Evolutionary conservation across 1,140 invertebrate genomes (phyloP), one percentile per base, ranked within the genome.

Genomic region (Halictus rubicundus): DNA sequence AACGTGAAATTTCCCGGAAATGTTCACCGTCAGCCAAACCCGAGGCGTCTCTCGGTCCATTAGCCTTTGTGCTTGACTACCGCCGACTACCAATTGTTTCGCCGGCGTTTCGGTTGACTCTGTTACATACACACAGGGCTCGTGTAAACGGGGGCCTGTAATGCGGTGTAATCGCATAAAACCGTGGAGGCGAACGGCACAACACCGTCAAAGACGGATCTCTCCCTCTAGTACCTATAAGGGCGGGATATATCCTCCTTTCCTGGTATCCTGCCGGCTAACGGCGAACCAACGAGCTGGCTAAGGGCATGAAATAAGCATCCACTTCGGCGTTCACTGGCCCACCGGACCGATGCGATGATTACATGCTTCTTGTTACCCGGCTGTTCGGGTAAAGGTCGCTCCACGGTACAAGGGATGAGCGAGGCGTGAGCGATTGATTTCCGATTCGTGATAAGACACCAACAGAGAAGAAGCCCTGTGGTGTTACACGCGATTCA

Each of bases 101-200:
- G 42, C 59, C 46, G 61, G 25, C 6, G 65, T 78, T 78, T 46
- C n/a, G 42, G 59, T 23, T 49, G n/a, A 27, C 25, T 49, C 16
- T 23, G 27, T 25, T 14, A 27, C 49, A 27, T 14, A 27, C 49
- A 27, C 23, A 27, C 52, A 46, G 64, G 52, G 52, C 54, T 52
- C 64, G 59, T 76, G 77, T 63, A 64, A 78, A 73, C 77, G 42
- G 25, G 25, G 42, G 14, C 42, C 66, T 39, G 16, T 75, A 79
- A 79, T 79, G 49, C 77, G 77, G 70, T 74, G 77, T 79, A 79
- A 79, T 79, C 70, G 77, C 61, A 60, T 79, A 79, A 79, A 73
- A 73, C 60, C 60, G 61, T 49, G 49, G 46, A 79, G 61, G 60
- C 66, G 75, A 46, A 71, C 75, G 27, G 71, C 32, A 32, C 32